Conservation (phyloP, 2,113 vertebrate genomes). For the Acrocephalus kingi region DNA sequence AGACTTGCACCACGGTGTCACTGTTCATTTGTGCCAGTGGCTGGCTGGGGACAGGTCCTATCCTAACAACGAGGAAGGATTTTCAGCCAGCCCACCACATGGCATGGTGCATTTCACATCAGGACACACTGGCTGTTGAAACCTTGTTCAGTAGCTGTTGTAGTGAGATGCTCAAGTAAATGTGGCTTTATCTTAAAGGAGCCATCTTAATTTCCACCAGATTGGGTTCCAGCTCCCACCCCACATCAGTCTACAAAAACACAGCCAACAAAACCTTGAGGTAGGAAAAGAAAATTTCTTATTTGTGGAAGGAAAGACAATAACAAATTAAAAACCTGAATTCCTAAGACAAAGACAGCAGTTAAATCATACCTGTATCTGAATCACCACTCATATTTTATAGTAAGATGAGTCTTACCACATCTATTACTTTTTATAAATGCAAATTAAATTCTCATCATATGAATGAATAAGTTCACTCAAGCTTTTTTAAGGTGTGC, state of each 20-base stretch:
- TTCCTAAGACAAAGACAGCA: not conserved
- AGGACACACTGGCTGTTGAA: not conserved
- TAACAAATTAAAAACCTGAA: not conserved
- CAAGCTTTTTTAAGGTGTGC: not conserved
- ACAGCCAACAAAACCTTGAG: not conserved
- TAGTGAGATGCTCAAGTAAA: not conserved
- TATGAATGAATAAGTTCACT: not conserved
- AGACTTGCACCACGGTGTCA: not conserved
- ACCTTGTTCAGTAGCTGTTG: not conserved
- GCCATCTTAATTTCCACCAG: not conserved
- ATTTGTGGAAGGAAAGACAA: not conserved
- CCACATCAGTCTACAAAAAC: not conserved
- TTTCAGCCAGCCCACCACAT: not conserved
- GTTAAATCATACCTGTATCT: not conserved
- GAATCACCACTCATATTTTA: not conserved
- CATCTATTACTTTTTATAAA: not conserved
- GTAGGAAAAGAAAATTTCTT: not conserved
- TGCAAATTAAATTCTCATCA: not conserved
- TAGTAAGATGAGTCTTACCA: not conserved
- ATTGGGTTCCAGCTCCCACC: not conserved
- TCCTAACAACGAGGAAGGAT: fast-evolving
- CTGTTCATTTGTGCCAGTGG: not conserved
- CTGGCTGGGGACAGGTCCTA: not conserved
- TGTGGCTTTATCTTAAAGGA: not conserved
- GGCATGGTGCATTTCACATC: not conserved